Conservation (phyloP, 2,797 vertebrate species). For the Pantherophis alleghaniensis region DNA sequence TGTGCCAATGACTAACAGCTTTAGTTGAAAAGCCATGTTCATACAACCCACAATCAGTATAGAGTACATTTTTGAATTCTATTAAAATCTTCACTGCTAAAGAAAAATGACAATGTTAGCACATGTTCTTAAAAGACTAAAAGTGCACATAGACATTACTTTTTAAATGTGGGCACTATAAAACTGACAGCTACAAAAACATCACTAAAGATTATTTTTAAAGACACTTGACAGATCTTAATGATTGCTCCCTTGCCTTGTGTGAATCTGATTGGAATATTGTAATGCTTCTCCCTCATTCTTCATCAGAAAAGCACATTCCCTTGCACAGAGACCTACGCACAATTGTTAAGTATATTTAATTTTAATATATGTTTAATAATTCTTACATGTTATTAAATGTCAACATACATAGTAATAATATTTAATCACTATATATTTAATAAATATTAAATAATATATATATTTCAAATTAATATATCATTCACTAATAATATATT, state of each 20-base stretch:
- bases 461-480: not conserved
- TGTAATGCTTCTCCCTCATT: not conserved
- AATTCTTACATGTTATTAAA: not conserved
- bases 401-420: not conserved
- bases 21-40: conserved; percentile 33
- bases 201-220: not conserved
- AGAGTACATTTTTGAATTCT: conserved; percentile 31
- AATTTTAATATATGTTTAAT: not conserved
- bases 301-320: not conserved
- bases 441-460: not conserved
- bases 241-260: not conserved
- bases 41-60: conserved; percentile 10
- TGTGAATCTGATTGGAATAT: not conserved
- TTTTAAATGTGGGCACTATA: conserved; percentile 7
- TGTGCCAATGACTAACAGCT: conserved; percentile 32
- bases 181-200: conserved; percentile 34
- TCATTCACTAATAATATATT: not conserved
- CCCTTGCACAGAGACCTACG: not conserved
- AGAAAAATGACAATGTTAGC: conserved; percentile 21
- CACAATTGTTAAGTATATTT: not conserved
- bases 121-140: conserved; percentile 8
- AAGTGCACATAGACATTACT: conserved; percentile 12
- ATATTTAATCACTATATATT: too few relatives aligned
- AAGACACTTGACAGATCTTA: not conserved
- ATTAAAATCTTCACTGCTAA: conserved; percentile 8